phyloP scores from a whole-genome alignment of 2,797 vertebrate species.

The Zalophus californianus region DNA sequence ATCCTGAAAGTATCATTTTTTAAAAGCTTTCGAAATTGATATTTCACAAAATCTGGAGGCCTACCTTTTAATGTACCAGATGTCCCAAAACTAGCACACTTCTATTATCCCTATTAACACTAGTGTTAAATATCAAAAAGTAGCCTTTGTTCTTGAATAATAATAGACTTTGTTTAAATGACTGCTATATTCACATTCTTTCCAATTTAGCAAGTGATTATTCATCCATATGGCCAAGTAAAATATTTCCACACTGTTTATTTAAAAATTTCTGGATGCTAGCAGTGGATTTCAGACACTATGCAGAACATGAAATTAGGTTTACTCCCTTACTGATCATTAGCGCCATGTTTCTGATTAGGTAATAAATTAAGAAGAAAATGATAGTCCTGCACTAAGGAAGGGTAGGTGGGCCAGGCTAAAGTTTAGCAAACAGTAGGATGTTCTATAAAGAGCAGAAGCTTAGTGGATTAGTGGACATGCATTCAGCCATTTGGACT shows the following conservation, averaged over 20 bases:
- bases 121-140: conserved; percentile 30
- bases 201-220: conserved; percentile 65
- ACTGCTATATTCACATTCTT: conserved; percentile 13
- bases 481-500: conserved; percentile 20
- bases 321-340: conserved; percentile 1
- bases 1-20: conserved; percentile 48
- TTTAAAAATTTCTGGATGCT: conserved; percentile 46
- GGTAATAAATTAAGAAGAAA: conserved; percentile 34
- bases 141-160: conserved; percentile 48
- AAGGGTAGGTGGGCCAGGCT: background rate
- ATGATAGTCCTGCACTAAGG: background rate
- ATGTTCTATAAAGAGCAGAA: background rate
- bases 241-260: conserved; percentile 56
- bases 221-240: conserved; percentile 58
- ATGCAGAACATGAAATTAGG: conserved; percentile 1
- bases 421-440: conserved; percentile 35
- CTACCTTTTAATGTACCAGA: background rate
- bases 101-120: background rate
- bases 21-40: background rate
- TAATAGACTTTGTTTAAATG: conserved; percentile 42
- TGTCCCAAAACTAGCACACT: background rate
- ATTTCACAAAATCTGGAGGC: background rate
- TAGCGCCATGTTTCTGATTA: conserved; percentile 56
- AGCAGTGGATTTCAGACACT: background rate
- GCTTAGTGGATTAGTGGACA: background rate